Evolutionary conservation across 2,113 vertebrate genomes (phyloP), one percentile per base, ranked within the genome.

Genomic region (Oncorhynchus tshawytscha): DNA sequence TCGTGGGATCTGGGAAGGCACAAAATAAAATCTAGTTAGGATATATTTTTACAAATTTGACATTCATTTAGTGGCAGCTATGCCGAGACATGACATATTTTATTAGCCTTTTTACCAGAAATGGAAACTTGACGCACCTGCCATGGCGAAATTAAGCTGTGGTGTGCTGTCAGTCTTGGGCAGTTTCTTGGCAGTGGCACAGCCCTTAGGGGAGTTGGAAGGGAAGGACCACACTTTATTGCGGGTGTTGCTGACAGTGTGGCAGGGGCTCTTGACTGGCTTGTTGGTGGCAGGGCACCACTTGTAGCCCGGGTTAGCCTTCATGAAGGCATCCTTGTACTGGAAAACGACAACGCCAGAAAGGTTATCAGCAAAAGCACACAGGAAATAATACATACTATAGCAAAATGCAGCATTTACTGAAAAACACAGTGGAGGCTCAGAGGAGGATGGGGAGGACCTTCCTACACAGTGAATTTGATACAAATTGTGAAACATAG

Each of bases 271-370:
- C 89, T 98, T 99, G 48, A 99, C 93, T 72, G 97, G 97, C 91
- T 99, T 98, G 92, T 96, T 99, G 84, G 96, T 98, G 70, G 96
- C 94, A 66, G 98, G 97, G 91, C 98, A 99, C 98, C 98, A 99
- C 89, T 97, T 98, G 90, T 99, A 99, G 77, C 97, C 98, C 27
- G 98, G 98, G 76, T 99, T 98, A 65, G 97, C 98, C 90, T 98
- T 98, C 97, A 99, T 98, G 86, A 99, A 99, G 29, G 98, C 98
- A 90, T 99, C 97, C 75, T 99, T 99, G 89, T 99, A 99, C 97
- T 99, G 87, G 51, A 18, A 54, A 15, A 54, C 51, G 51, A 54
- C 16, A 54, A 62, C 3, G n/a, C 18, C n/a, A 24, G 16, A 22
- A 62, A 62, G 59, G 59, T 22, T 8, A 62, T n/a, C 59, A 62